Base-by-base conservation (phyloP, 2,797 vertebrate species). In the Phalanger gymnotis region DNA sequence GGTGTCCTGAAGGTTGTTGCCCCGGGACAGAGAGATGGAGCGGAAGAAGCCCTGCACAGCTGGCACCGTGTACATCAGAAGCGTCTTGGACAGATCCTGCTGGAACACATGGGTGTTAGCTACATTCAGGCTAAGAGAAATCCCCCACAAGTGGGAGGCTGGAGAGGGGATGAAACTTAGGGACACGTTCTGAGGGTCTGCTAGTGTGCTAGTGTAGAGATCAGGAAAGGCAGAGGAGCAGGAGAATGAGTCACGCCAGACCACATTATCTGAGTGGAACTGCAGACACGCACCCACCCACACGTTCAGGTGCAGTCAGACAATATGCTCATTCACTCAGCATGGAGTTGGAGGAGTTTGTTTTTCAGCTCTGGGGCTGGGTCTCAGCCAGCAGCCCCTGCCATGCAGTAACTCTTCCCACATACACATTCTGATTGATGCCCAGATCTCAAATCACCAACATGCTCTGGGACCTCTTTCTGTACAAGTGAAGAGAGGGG, bases 21-120 rank as follows among this genome's bases (percentile, higher is more conserved):
- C 99, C 97, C 99, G 99, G 54, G 99, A 99, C 94, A 99, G 98
- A 92, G 99, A 99, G 98, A 99, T 99, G 93, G 99, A 99, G 47
- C 99, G 99, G 99, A 99, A 99, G 98, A 99, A 99, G 40, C 99
- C 99, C 97, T 99, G 99, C 97, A 99, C 99, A 2, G 99, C 99
- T n/a, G 99, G 99, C 73, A 99, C 99, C 0, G 99, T 99, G 98
- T 99, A 99, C 97, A 99, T 98, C 93, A 99, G 98, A 54, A 99
- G 98, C 0, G 99, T 99, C 98, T 99, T 99, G 54, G 99, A 99
- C 66, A 99, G 99, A 98, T 99, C 99, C 99, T 99, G 98, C 94
- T 81, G 97, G 98, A 94, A 98, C 93, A 98, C 28, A 96, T 9
- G 5, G 28, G 9, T 2, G 2, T 98, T 96, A 98, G 61, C 34